Evolutionary conservation across 2,888 invertebrate species (phyloP), one percentile per base, ranked within the genome.

Genomic region (Caenorhabditis sp.): DNA sequence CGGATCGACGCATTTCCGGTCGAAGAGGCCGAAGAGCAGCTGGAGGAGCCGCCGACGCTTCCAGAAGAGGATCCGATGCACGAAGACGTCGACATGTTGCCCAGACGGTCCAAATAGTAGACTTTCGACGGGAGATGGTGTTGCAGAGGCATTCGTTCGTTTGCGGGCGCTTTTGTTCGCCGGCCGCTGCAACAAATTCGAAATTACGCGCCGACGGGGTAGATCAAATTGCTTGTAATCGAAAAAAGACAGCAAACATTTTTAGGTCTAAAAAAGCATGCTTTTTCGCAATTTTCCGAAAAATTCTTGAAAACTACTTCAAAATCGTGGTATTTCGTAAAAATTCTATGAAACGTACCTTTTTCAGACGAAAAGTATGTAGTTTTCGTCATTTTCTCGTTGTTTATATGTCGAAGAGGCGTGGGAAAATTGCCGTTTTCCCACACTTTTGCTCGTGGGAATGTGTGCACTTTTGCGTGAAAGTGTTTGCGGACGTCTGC

Each of bases 81-180:
- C 17, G 66, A 66, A 2, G 66, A 66, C 17, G 66, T 66, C 5
- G 73, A 65, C 73, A 74, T 61, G 46, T 74, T 74, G 32, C 73
- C 73, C 9, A 59, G 59, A 45, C 61, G 65, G 37, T 74, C 73
- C 65, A 74, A 11, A 35, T 74, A 74, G 45, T 26, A 73, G n/a
- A 48, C 26, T 46, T 71, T 71, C 13, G 56, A 37, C 9, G 61
- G 61, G 3, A 61, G 17, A 6, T 52, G 52, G 13, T 52, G 52
- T 11, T 35, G 35, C 11, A 52, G 30, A 17, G 15, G 52, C 52
- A 52, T 52, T 30, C 30, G 22, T 8, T 2, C 13, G 32, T 13
- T 20, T 50, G 15, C 11, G 35, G 11, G 2, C 11, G 30, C 3
- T 13, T 13, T 15, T n/a, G n/a, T n/a, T n/a, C n/a, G n/a, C n/a